These are phyloP conservation scores for Virgularia gustaviana DNA, from an alignment of 92 coral and sea anemone genomes.

Conservation along the genomic window DNA sequence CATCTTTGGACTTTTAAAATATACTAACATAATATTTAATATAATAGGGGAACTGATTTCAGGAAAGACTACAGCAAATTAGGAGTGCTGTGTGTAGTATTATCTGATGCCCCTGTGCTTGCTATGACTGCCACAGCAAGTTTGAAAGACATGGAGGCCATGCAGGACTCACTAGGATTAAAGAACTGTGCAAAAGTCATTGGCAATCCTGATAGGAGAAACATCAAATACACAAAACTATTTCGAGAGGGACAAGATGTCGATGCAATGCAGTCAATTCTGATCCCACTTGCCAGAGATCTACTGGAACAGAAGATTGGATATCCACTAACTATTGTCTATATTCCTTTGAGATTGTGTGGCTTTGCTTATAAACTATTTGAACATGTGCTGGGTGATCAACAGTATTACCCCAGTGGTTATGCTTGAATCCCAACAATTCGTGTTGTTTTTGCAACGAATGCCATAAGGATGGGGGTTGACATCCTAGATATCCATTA, in stretches of 20 bases:
- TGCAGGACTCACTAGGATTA: conserved; percentile 6
- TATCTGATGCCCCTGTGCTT: conserved; percentile 25
- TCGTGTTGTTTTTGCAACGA: conserved; percentile 15
- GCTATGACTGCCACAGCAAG: conserved; percentile 31
- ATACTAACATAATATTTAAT: not conserved
- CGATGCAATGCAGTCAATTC: not conserved
- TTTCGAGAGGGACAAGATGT: conserved; percentile 7
- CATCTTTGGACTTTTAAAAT: too few relatives aligned
- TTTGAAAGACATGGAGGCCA: not conserved
- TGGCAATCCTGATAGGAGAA: conserved; percentile 2
- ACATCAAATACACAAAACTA: not conserved
- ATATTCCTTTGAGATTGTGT: conserved; percentile 3
- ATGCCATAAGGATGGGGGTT: conserved; percentile 8
- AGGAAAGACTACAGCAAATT: conserved; percentile 35
- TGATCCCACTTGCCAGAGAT: conserved; percentile 8
- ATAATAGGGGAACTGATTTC: conserved; percentile 44
- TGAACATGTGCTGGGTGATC: conserved; percentile 7
- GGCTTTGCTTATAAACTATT: conserved; percentile 13
- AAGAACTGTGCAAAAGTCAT: not conserved
- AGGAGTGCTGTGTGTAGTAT: conserved; percentile 29
- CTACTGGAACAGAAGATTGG: not conserved
- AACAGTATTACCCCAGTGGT: conserved; percentile 5
- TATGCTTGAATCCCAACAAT: conserved; percentile 3
- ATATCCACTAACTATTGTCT: conserved; percentile 13
- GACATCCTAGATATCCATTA: not conserved